These are phyloP conservation scores for Stegodyphus dumicola DNA, from an alignment of 1,140 invertebrate genomes.

Conservation along the genomic window DNA sequence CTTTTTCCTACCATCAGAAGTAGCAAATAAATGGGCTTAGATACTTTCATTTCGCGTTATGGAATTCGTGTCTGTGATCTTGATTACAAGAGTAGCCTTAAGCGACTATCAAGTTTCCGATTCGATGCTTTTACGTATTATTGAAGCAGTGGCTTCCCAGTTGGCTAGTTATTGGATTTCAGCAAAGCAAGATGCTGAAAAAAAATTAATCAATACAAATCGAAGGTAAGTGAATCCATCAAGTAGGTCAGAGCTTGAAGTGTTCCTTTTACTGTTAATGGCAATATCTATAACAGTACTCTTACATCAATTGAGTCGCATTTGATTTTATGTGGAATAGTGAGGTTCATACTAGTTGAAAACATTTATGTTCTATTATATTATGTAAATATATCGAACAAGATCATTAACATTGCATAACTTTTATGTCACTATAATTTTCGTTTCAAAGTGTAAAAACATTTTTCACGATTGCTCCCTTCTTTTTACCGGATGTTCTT, in stretches of 20 bases:
- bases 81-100: neutral
- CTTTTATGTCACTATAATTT: no score
- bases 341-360: no score
- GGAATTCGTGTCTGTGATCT: slow-evolving; percentile 32
- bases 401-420: no score
- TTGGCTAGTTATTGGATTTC: slow-evolving; percentile 39
- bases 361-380: no score
- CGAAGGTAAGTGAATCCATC: neutral
- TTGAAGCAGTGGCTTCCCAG: slow-evolving; percentile 5
- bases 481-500: no score
- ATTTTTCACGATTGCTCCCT: no score
- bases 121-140: slow-evolving; percentile 33
- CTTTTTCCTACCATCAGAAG: slow-evolving; percentile 5
- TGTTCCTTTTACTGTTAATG: no score
- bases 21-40: slow-evolving; percentile 17
- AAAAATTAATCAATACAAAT: slow-evolving; percentile 24
- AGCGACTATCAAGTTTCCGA: slow-evolving; percentile 46
- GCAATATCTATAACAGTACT: no score
- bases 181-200: neutral
- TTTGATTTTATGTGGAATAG: no score
- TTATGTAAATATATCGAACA: no score
- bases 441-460: no score
- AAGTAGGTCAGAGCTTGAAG: neutral
- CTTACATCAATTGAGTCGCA: no score
- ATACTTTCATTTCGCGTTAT: slow-evolving; percentile 1